Base-by-base conservation (phyloP, 2,888 invertebrate genomes). In the Mylabris sibirica region DNA sequence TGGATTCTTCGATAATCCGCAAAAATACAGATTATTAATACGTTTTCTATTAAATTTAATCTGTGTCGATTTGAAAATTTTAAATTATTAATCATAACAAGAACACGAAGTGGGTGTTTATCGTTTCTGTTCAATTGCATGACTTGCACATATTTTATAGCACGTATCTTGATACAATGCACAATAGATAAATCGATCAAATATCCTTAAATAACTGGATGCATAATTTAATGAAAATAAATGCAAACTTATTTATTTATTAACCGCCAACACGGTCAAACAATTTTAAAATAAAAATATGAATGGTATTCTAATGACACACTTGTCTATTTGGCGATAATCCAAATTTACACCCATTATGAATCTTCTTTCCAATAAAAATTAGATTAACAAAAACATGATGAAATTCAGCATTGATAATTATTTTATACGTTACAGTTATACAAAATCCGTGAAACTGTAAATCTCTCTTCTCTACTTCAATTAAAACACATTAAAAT, bases 261-360 rank as follows among this genome's bases (percentile, higher is more conserved):
- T 44, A 44, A 44, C 8, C 17, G 44, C 44, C 44, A 44, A 44
- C 44, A 44, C 44, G 6, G 44, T 0, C 44, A 5, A 44, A 44
- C n/a, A n/a, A 44, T 44, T n/a, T 44, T 17, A 44, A n/a, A 6
- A 17, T 17, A 62, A 38, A 67, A 67, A 67, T 68, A 62, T 66
- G 66, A 62, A 62, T 59, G 63, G 59, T 59, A 67, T 67, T 63
- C 60, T 66, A 59, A 65, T 60, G 61, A 66, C 68, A 59, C 63
- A 69, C 53, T 69, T 68, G 62, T 65, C 62, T 30, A 61, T 41
- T 68, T 69, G 69, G 69, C 65, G 53, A 44, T 8, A n/a, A 14
- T 69, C 69, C 69, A 69, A 65, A 65, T 41, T 65, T 35, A 44
- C 44, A n/a, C n/a, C n/a, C n/a, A n/a, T n/a, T n/a, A 6, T 17